Conservation (phyloP, 1,140 invertebrate species). For the Atopsyche davidsoni region DNA sequence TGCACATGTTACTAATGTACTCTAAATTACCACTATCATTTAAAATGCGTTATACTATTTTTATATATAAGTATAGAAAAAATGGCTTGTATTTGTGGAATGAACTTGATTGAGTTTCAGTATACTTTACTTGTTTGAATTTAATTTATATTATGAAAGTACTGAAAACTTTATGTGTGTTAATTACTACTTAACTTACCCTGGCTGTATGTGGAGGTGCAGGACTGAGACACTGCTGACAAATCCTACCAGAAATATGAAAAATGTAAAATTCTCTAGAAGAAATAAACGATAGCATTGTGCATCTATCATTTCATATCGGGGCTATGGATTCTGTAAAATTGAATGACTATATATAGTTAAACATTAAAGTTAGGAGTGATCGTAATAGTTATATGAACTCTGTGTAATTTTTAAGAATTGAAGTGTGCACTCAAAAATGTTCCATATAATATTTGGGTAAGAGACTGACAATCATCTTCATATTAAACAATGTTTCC, state of each 20-base stretch:
- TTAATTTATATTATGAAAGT: no score
- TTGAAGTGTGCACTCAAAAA: background rate
- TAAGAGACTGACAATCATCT: conserved; percentile 32
- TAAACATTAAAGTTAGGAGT: background rate
- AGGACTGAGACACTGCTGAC: conserved; percentile 6
- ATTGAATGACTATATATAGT: background rate
- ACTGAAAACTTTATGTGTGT: no score
- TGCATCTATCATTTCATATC: conserved; percentile 9
- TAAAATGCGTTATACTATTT: conserved; percentile 4
- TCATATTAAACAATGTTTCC: conserved; percentile 5
- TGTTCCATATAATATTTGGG: conserved; percentile 21
- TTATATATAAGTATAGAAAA: background rate
- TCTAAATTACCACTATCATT: conserved; percentile 2
- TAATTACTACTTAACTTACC: no score
- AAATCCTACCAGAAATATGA: conserved; percentile 2
- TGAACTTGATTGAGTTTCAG: no score
- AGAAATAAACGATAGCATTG: background rate
- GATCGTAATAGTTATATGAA: background rate
- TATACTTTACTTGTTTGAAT: no score
- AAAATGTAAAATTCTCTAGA: conserved; percentile 1
- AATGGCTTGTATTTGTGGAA: no score
- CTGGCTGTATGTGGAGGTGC: no score
- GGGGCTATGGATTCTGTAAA: background rate
- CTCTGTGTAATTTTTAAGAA: background rate
- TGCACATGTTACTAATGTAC: no score